Base-by-base conservation (phyloP, 2,797 vertebrate species). In the Botia almorhae region DNA sequence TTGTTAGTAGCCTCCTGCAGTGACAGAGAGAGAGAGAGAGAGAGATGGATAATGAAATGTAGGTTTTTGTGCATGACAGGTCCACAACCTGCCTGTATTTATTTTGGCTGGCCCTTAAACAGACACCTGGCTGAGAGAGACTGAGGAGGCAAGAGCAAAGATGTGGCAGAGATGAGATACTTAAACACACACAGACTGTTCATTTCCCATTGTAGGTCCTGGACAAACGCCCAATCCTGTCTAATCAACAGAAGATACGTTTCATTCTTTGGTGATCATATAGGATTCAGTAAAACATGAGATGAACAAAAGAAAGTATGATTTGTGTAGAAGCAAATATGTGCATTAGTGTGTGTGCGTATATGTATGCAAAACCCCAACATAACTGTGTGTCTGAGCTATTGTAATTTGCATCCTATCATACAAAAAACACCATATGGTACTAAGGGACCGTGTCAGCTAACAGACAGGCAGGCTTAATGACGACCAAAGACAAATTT, bases 71-170 rank as follows among this genome's bases (percentile, higher is more conserved):
- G 65, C 26, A 69, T 58, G 23, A 60, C 92, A 91, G 95, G 95
- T 95, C 94, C 93, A 94, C 90, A 93, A 4, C 29, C 29, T 29
- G 95, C 95, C 95, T 90, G 93, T 97, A 95, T 98, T 98, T 96
- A 95, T 94, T 95, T 98, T 98, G 97, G 96, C 96, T 91, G 85
- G 93, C 88, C 94, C 95, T 96, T 96, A 95, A 93, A 95, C 91
- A 89, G 92, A 91, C 94, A 91, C 93, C 96, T 98, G 96, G 96
- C 95, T 29, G 95, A 94, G 88, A 74, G 89, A 90, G 92, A 91
- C 88, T 93, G 89, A 94, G 96, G 95, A 97, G 2, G 69, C 21
- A 46, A n/a, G 64, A 56, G 43, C 26, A 16, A 74, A 72, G 50
- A 75, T 19, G 69, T 33, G 46, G 53, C 3, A 33, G 70, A 74